A percentile compares a stretch with the other conserved stretches of the same genome.
Evolutionary conservation across 2,888 invertebrate genomes (phyloP).

Genomic region (Epistrophe eligans): DNA sequence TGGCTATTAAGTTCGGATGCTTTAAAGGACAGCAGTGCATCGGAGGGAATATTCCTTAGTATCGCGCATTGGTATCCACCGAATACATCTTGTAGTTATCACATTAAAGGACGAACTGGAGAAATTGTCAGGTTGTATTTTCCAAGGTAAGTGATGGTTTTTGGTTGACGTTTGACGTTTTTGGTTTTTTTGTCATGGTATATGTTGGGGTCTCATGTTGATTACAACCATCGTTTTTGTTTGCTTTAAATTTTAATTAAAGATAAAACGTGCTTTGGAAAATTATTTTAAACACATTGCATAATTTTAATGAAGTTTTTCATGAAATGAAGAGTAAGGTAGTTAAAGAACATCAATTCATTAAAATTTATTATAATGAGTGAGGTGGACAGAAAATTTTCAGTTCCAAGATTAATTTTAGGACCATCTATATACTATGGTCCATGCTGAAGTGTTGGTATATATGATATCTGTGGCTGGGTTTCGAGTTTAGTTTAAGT

Average conservation of each 20-base stretch:
- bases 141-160: slow-evolving; percentile 87
- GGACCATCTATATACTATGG: no score
- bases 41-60: slow-evolving; percentile 94
- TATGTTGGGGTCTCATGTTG: background rate
- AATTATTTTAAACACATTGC: no score
- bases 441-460: no score
- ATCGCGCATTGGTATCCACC: slow-evolving; percentile 98
- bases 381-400: no score
- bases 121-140: slow-evolving; percentile 96
- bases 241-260: background rate
- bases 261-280: background rate
- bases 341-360: no score
- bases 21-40: slow-evolving; percentile 90
- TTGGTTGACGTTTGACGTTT: slow-evolving; percentile 1
- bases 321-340: no score
- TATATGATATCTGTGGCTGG: no score
- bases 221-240: background rate
- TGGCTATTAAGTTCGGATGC: slow-evolving; percentile 94
- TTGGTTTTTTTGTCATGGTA: background rate
- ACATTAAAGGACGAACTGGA: slow-evolving; percentile 93
- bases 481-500: no score
- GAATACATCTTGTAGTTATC: slow-evolving; percentile 95
- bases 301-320: no score
- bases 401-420: no score
- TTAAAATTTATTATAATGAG: no score